A percentile compares a stretch with the other conserved stretches of the same genome.
These are phyloP conservation scores for Nannoperca obscura DNA, from an alignment of 2,797 vertebrate genomes.

Conservation along the genomic window DNA sequence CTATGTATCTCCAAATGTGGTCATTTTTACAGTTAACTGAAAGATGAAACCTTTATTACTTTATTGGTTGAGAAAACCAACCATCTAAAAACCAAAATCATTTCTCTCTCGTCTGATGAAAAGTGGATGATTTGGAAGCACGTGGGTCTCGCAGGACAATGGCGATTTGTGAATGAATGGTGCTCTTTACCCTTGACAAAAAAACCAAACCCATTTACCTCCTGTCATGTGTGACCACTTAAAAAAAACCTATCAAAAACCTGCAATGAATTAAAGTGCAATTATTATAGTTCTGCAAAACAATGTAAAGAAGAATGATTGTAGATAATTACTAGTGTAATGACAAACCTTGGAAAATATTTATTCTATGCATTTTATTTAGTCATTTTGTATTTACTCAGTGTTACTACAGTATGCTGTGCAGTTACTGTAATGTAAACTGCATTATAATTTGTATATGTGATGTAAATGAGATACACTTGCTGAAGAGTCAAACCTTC, in stretches of 20 bases:
- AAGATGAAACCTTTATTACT: neutral
- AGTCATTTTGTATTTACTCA: conserved; percentile 46
- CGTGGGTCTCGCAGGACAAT: neutral
- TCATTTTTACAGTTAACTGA: neutral
- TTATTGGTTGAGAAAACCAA: neutral
- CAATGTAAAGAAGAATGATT: conserved; percentile 57
- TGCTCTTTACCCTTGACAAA: conserved; percentile 16
- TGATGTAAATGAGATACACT: conserved; percentile 15
- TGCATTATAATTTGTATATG: conserved; percentile 18
- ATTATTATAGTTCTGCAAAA: conserved; percentile 51
- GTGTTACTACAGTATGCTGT: conserved; percentile 29
- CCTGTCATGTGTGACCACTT: neutral
- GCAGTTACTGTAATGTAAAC: conserved; percentile 31
- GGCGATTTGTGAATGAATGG: conserved; percentile 2
- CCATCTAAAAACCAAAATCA: neutral
- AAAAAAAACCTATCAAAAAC: conserved; percentile 7
- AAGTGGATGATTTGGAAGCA: neutral
- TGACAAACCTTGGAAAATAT: conserved; percentile 49
- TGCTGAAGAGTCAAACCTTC: neutral
- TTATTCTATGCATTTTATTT: conserved; percentile 58
- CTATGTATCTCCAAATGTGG: neutral
- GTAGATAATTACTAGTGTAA: conserved; percentile 53
- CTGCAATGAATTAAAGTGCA: conserved; percentile 44
- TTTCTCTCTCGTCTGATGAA: too few relatives aligned
- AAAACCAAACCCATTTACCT: neutral